Conservation (phyloP, 2,113 vertebrate genomes). For the Mohoua ochrocephala region DNA sequence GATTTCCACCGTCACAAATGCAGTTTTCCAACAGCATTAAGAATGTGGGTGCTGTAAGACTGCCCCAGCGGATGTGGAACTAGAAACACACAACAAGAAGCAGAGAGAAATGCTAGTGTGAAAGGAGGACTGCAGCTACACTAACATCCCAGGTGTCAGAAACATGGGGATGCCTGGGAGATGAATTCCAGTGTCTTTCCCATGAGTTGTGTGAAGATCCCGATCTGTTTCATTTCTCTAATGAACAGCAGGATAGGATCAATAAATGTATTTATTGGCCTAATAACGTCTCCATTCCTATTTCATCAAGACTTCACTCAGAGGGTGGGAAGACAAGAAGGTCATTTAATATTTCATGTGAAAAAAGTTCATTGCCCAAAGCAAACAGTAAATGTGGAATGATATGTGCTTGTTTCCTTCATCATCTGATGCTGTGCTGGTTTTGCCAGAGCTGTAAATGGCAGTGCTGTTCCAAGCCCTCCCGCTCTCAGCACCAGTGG, state of each 20-base stretch:
- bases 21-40: background rate
- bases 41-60: background rate
- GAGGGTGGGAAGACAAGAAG: background rate
- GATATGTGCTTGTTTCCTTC: background rate
- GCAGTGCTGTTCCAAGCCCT: background rate
- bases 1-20: background rate
- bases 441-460: background rate
- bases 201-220: background rate
- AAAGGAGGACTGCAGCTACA: background rate
- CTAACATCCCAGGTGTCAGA: background rate
- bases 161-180: background rate
- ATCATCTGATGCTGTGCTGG: background rate
- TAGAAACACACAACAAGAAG: background rate
- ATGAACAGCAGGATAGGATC: background rate
- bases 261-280: background rate
- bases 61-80: background rate
- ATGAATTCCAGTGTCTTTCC: background rate
- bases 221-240: background rate
- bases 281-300: background rate
- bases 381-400: background rate
- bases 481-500: background rate
- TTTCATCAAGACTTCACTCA: background rate
- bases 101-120: background rate
- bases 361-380: background rate
- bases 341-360: background rate